These are phyloP conservation scores for Dasypus novemcinctus DNA, from an alignment of 2,113 vertebrate genomes.

Conservation along the genomic window DNA sequence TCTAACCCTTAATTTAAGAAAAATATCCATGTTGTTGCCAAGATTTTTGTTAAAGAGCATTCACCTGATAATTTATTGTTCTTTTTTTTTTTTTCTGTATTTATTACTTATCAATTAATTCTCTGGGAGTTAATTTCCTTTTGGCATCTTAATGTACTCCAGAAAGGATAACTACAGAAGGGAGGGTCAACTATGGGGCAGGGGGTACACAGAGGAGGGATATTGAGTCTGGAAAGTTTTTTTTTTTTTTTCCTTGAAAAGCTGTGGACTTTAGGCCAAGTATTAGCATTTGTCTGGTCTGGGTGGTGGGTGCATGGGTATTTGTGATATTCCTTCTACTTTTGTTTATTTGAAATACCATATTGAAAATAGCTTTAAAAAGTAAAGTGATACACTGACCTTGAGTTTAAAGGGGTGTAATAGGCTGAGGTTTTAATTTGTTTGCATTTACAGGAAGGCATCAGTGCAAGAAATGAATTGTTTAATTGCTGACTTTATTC, in stretches of 20 bases:
- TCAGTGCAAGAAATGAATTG: neutral
- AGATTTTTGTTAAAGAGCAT: neutral
- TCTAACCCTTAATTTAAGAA: neutral
- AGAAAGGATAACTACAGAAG: too few species aligned
- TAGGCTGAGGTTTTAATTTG: neutral
- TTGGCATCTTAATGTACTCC: neutral
- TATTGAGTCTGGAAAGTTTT: neutral
- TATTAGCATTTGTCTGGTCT: neutral
- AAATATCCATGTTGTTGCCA: neutral
- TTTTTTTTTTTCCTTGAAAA: neutral
- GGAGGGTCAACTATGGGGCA: neutral
- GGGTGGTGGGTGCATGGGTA: neutral
- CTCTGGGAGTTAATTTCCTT: neutral
- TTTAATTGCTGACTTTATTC: neutral
- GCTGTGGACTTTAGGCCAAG: neutral
- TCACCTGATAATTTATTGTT: neutral
- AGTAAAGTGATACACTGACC: neutral
- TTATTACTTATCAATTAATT: neutral
- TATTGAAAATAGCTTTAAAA: neutral
- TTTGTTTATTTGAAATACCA: slow-evolving; percentile 3
- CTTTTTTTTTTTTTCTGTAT: neutral
- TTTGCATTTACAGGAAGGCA: neutral
- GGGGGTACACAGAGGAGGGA: neutral
- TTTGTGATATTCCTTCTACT: neutral
- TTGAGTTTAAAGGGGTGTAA: neutral